Evolutionary conservation across 1,140 invertebrate genomes (phyloP).

Genomic region (Orchestia grillus): DNA sequence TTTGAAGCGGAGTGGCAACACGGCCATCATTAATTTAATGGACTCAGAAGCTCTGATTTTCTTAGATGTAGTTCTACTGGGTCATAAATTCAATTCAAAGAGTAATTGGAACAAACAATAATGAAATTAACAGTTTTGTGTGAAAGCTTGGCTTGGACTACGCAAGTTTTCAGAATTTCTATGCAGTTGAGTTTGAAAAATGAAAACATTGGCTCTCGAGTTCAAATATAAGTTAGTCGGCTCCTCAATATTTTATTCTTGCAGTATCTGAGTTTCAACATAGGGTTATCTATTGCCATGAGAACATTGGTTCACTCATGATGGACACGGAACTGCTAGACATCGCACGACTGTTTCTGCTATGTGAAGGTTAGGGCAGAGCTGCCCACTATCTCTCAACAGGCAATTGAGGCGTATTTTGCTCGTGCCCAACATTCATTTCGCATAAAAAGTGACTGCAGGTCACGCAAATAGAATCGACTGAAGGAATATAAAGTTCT

Average conservation of each 20-base stretch:
- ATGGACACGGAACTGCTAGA: background rate
- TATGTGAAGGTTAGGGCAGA: background rate
- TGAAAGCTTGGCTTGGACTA: too few species aligned
- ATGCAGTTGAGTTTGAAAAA: too few species aligned
- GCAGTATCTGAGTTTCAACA: background rate
- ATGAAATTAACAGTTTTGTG: too few species aligned
- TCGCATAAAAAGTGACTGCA: background rate
- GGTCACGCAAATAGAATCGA: background rate
- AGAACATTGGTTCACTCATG: background rate
- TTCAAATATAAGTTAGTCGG: background rate
- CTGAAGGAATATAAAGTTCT: background rate
- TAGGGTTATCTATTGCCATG: background rate
- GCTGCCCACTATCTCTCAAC: background rate
- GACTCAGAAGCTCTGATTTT: too few species aligned
- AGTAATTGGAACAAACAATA: too few species aligned
- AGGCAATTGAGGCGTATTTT: background rate
- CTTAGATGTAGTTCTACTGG: too few species aligned
- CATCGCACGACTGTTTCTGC: background rate
- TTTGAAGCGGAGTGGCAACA: too few species aligned
- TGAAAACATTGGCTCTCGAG: too few species aligned
- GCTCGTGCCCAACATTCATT: background rate
- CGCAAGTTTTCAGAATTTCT: too few species aligned
- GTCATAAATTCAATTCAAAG: too few species aligned
- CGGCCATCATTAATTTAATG: too few species aligned
- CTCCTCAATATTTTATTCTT: background rate